Conservation (phyloP, 2,113 vertebrate genomes). For the Cyprinus carpio region DNA sequence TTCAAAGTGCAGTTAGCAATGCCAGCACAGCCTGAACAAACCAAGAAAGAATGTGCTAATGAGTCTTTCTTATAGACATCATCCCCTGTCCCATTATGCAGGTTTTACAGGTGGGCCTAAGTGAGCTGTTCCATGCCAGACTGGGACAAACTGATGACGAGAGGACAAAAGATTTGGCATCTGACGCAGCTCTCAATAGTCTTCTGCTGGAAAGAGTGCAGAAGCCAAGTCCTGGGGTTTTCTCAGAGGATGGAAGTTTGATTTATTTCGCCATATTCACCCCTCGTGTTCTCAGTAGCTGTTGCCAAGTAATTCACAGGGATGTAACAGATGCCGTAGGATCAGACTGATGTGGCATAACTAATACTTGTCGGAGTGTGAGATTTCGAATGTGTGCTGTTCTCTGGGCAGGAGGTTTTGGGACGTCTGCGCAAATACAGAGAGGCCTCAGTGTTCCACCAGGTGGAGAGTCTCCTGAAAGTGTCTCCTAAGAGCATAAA, state of each 20-base stretch:
- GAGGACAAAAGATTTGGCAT: slow-evolving; percentile 6
- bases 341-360: background rate
- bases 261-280: slow-evolving; percentile 22
- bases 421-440: slow-evolving; percentile 63
- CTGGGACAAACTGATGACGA: slow-evolving; percentile 54
- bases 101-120: slow-evolving; percentile 79
- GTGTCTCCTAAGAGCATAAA: slow-evolving; percentile 51
- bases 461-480: slow-evolving; percentile 67
- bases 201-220: slow-evolving; percentile 66
- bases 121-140: slow-evolving; percentile 76
- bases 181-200: background rate
- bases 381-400: slow-evolving; percentile 1
- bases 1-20: slow-evolving; percentile 77
- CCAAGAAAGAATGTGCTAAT: background rate
- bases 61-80: background rate
- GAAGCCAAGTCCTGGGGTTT: slow-evolving; percentile 45
- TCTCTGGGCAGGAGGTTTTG: slow-evolving; percentile 59
- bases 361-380: background rate
- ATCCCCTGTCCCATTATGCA: slow-evolving; percentile 48
- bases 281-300: background rate
- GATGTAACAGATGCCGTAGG: background rate
- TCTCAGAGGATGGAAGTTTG: slow-evolving; percentile 73
- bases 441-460: slow-evolving; percentile 59
- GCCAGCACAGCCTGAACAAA: background rate
- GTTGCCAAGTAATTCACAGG: slow-evolving; percentile 6